Conservation (phyloP, 2,888 invertebrate genomes). For the Hyles lineata region DNA sequence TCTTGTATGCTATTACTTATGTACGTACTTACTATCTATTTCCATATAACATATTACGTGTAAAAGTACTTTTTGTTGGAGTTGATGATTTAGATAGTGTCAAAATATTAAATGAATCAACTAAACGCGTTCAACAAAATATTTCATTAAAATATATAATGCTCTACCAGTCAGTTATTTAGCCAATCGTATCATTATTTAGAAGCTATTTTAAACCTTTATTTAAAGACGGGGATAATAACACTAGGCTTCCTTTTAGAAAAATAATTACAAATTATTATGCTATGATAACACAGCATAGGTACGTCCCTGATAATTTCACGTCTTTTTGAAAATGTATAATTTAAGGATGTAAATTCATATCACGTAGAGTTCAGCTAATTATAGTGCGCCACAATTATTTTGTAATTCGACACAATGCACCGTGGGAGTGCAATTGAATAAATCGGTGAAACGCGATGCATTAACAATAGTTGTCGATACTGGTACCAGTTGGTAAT, state of each 20-base stretch:
- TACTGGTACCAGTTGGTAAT: slow-evolving; percentile 5
- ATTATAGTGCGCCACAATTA: slow-evolving; percentile 1
- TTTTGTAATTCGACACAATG: slow-evolving; percentile 17
- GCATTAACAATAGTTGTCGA: slow-evolving; percentile 16
- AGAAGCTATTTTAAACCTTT: too few species aligned
- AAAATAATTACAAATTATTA: not conserved
- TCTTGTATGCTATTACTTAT: too few species aligned
- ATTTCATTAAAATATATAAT: too few species aligned
- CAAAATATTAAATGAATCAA: not conserved
- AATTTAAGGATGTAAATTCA: slow-evolving; percentile 2
- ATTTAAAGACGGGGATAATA: too few species aligned
- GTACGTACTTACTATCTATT: not conserved
- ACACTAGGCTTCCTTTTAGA: too few species aligned
- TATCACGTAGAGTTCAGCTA: slow-evolving; percentile 3
- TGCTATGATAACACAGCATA: not conserved
- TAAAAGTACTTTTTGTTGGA: not conserved
- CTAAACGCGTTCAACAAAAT: too few species aligned
- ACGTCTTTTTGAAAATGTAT: not conserved
- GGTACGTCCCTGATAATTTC: not conserved
- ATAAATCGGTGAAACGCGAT: slow-evolving; percentile 16
- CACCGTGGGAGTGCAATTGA: slow-evolving; percentile 25
- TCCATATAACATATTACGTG: not conserved
- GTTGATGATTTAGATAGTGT: too few species aligned
- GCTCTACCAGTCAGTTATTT: too few species aligned
- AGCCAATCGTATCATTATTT: too few species aligned